A percentile compares a stretch with the other conserved stretches of the same genome.
phyloP scores from a whole-genome alignment of 1,140 invertebrate species.

The Brachionus koreanus region DNA sequence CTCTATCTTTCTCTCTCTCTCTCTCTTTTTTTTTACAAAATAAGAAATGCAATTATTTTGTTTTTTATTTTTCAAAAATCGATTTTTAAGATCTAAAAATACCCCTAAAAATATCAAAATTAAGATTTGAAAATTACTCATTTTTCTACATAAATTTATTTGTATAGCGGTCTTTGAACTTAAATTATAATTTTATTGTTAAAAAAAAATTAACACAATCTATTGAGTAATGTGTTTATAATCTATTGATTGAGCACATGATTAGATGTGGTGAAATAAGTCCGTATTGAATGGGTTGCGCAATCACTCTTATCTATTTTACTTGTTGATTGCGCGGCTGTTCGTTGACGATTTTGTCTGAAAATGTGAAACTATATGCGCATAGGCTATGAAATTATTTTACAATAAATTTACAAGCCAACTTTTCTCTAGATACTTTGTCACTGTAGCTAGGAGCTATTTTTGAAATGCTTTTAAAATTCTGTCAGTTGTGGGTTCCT shows the following conservation, averaged over 20 bases:
- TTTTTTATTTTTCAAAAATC: neutral
- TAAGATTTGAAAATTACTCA: neutral
- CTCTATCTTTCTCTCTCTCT: too few relatives aligned
- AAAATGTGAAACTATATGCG: neutral
- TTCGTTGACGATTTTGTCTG: neutral
- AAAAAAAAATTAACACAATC: neutral
- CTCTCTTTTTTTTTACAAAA: neutral
- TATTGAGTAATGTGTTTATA: neutral
- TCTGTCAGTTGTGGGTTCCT: neutral
- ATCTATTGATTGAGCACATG: slow-evolving; percentile 5
- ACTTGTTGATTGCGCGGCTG: neutral
- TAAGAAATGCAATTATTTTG: neutral
- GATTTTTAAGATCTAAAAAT: neutral
- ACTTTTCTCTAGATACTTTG: neutral
- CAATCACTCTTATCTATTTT: neutral
- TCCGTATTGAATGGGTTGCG: neutral
- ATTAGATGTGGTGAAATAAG: neutral
- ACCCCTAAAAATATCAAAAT: neutral
- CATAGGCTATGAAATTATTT: neutral
- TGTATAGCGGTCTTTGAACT: neutral
- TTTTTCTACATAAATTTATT: neutral
- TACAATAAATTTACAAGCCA: neutral
- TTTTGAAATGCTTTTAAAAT: slow-evolving; percentile 6
- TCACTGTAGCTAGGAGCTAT: neutral
- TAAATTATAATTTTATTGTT: neutral